Evolutionary conservation across 2,113 vertebrate genomes (phyloP).

Genomic region (Carassius auratus): DNA sequence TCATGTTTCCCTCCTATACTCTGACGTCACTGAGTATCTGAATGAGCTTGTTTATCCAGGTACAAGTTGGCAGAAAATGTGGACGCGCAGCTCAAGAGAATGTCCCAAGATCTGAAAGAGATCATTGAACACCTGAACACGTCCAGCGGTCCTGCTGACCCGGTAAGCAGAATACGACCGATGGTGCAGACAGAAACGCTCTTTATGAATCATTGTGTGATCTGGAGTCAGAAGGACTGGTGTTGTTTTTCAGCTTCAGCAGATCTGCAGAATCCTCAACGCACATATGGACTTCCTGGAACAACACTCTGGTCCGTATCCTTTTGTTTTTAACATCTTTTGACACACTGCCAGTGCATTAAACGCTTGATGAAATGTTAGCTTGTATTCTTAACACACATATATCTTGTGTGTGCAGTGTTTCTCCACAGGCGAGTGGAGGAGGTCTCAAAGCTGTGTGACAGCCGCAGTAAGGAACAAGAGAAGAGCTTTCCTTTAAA

Average conservation of each 20-base stretch:
- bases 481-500: conserved; percentile 88
- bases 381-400: too few relatives aligned
- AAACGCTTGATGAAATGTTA: neutral
- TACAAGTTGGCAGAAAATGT: conserved; percentile 91
- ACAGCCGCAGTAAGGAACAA: conserved; percentile 92
- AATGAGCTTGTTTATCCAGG: conserved; percentile 58
- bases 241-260: conserved; percentile 81
- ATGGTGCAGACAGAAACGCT: neutral
- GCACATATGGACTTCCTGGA: conserved; percentile 97
- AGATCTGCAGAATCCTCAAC: conserved; percentile 97
- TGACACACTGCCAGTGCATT: neutral
- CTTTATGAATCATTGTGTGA: neutral
- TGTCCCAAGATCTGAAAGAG: conserved; percentile 92
- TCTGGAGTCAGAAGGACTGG: neutral
- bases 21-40: neutral
- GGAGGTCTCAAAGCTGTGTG: conserved; percentile 89
- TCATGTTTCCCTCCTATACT: neutral
- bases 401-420: conserved; percentile 55
- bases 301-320: conserved; percentile 86
- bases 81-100: conserved; percentile 88
- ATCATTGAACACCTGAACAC: conserved; percentile 88
- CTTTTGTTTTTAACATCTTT: neutral
- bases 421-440: conserved; percentile 92
- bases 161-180: conserved; percentile 67
- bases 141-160: conserved; percentile 80